Percentiles rank a stretch among this genome's conserved stretches.
Evolutionary conservation across 1,140 invertebrate species (phyloP).

Genomic region (Goniozus legneri): DNA sequence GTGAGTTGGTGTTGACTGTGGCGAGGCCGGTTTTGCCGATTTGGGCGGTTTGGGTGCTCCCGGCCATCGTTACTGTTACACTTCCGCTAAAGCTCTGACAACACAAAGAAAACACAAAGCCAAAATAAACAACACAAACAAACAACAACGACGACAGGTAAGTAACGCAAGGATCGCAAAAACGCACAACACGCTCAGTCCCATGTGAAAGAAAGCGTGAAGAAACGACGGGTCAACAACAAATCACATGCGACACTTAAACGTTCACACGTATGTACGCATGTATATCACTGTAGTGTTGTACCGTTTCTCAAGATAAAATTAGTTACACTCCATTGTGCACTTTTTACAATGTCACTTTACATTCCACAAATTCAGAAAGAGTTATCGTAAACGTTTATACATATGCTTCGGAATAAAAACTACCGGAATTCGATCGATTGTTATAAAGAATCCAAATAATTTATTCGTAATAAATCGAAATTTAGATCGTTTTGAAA

Average conservation of each 20-base stretch:
- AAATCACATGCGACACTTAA: slow-evolving; percentile 51
- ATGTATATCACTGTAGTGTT: too few relatives aligned
- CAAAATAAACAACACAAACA: slow-evolving; percentile 56
- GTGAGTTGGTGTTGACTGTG: slow-evolving; percentile 59
- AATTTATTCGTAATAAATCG: too few relatives aligned
- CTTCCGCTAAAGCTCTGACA: slow-evolving; percentile 77
- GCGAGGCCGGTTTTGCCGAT: slow-evolving; percentile 55
- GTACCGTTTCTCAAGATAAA: too few relatives aligned
- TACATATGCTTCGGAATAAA: too few relatives aligned
- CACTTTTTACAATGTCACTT: too few relatives aligned
- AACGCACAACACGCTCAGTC: slow-evolving; percentile 6
- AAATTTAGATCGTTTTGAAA: too few relatives aligned
- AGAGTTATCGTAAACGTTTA: too few relatives aligned
- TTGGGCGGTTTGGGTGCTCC: slow-evolving; percentile 69
- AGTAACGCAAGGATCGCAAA: too few relatives aligned
- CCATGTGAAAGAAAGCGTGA: slow-evolving; percentile 24
- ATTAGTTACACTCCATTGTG: too few relatives aligned
- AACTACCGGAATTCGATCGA: too few relatives aligned
- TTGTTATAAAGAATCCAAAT: too few relatives aligned
- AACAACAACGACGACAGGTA: slow-evolving; percentile 36
- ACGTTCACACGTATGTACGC: slow-evolving; percentile 42
- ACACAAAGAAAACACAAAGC: slow-evolving; percentile 56
- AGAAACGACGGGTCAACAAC: slow-evolving; percentile 37
- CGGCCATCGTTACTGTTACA: slow-evolving; percentile 68
- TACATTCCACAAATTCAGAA: too few relatives aligned